Evolutionary conservation across 2,797 vertebrate genomes (phyloP).

Genomic region (Ptychobarbus kaznakovi): DNA sequence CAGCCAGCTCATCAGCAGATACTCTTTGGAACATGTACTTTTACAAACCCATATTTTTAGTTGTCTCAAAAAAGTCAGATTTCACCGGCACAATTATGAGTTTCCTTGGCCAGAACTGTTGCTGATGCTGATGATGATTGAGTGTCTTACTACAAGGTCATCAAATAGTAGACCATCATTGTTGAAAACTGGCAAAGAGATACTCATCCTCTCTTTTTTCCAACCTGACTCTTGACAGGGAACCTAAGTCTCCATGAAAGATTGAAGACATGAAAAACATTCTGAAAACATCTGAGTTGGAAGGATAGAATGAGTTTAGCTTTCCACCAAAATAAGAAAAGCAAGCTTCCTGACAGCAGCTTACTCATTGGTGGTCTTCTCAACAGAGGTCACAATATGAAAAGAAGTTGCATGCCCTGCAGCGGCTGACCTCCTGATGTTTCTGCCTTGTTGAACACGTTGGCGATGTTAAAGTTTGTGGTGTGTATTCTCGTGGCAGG

Average conservation of each 20-base stretch:
- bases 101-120: neutral
- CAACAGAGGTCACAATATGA: conserved; percentile 5
- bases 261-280: too few species aligned
- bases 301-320: neutral
- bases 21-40: neutral
- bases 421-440: conserved; percentile 48
- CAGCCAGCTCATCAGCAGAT: neutral
- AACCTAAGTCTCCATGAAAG: neutral
- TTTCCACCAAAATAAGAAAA: neutral
- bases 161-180: neutral
- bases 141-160: neutral
- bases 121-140: neutral
- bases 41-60: neutral
- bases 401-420: conserved; percentile 43
- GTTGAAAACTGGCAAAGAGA: neutral
- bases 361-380: conserved; percentile 18
- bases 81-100: neutral
- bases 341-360: neutral
- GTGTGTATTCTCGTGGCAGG: conserved; percentile 13
- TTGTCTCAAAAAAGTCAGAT: neutral
- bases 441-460: conserved; percentile 47
- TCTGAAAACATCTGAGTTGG: neutral
- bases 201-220: neutral
- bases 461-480: conserved; percentile 52
- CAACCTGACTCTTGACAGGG: neutral